A percentile compares a stretch with the other conserved stretches of the same genome.
These are phyloP conservation scores for Nyleta sp. DNA, from an alignment of 2,888 invertebrate species.

Conservation along the genomic window DNA sequence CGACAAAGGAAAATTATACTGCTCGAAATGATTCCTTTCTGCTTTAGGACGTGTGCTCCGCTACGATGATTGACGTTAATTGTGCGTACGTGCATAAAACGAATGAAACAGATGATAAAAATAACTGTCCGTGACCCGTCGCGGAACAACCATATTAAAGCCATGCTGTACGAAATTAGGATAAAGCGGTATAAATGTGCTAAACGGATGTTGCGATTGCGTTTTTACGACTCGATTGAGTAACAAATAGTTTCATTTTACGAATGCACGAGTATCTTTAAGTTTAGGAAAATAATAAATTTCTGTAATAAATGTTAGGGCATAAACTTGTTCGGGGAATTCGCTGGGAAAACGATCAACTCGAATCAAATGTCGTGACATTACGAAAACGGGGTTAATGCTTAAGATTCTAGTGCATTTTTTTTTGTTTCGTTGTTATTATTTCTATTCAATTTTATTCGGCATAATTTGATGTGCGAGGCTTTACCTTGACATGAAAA, in stretches of 20 bases:
- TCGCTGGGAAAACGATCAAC: background rate
- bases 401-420: background rate
- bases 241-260: slow-evolving; percentile 2
- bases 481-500: slow-evolving; percentile 27
- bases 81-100: slow-evolving; percentile 28
- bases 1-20: slow-evolving; percentile 53
- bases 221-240: background rate
- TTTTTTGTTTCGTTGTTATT: slow-evolving; percentile 1
- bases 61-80: slow-evolving; percentile 50
- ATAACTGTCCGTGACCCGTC: slow-evolving; percentile 10
- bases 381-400: background rate
- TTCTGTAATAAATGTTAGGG: background rate
- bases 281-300: background rate
- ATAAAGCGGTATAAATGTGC: slow-evolving; percentile 8
- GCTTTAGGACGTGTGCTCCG: slow-evolving; percentile 22
- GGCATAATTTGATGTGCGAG: background rate
- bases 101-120: slow-evolving; percentile 21
- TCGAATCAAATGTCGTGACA: slow-evolving; percentile 4
- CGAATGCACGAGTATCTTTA: background rate
- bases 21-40: slow-evolving; percentile 40
- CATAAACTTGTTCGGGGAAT: background rate
- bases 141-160: slow-evolving; percentile 10
- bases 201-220: background rate
- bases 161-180: slow-evolving; percentile 23
- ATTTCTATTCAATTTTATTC: slow-evolving; percentile 17